Evolutionary conservation across 2,888 invertebrate genomes (phyloP), one percentile per base, ranked within the genome.

Genomic region (Stictocephala bisonia): DNA sequence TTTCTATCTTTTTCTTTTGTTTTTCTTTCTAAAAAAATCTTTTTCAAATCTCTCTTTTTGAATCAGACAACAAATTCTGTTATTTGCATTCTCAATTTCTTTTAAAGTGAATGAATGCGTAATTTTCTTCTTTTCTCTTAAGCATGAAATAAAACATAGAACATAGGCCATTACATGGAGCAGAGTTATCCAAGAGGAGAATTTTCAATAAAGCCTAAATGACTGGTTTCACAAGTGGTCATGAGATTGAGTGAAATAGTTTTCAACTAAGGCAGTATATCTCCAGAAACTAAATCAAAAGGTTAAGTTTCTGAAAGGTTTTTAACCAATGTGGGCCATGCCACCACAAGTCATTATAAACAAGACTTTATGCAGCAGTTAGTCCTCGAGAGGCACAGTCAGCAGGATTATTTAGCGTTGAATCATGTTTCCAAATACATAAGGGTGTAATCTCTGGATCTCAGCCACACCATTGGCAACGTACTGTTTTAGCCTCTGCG

Each of bases 381-480:
- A 1, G 74, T 56, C 44, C 77, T 77, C 1, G 18, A 11, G 0
- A 71, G 67, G 2, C 64, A 13, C 9, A 78, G 40, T 82, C 81
- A 3, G 82, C 81, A 0, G 82, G 80, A 71, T 82, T 82, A 3
- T 76, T 53, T 15, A 66, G 51, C 4, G 79, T 77, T 15, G 74
- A 50, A 0, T 81, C 79, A 66, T 81, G 79, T 27, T 27, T 56
- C 56, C 56, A 56, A 7, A 56, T 11, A 27, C 9, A 27, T 3
- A 29, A 56, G 15, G 56, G 56, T 2, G 15, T 27, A 26, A 56
- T 27, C 29, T 29, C 56, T 81, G 79, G 15, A 82, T 80, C 58
- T 78, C 66, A 0, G 78, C 74, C 3, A 82, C 79, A 27, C 81
- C 69, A 73, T 82, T 82, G 0, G 79, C 79, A 6, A 78, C 76